Conservation (phyloP, 2,888 invertebrate species). For the Cactoblastis cactorum region DNA sequence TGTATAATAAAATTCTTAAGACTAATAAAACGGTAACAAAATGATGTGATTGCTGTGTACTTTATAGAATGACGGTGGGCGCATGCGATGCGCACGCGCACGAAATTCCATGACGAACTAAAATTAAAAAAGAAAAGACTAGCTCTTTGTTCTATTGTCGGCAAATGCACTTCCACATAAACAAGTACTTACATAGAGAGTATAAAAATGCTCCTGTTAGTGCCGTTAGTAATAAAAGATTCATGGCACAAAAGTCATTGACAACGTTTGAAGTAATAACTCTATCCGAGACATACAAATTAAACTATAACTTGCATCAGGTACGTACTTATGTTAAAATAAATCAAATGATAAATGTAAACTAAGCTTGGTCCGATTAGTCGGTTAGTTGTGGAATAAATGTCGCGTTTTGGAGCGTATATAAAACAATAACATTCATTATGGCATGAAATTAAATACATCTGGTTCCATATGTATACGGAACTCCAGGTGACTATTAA, state of each 20-base stretch:
- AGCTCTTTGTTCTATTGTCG: constrained; percentile 46
- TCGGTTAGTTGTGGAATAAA: constrained; percentile 51
- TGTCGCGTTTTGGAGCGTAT: constrained; percentile 14
- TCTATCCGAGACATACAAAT: constrained; percentile 46
- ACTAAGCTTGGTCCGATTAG: constrained; percentile 42
- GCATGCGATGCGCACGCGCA: not conserved
- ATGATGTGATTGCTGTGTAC: constrained; percentile 19
- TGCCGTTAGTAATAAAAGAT: constrained; percentile 35
- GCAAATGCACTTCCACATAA: constrained; percentile 31
- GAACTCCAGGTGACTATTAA: not conserved
- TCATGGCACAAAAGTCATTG: constrained; percentile 54
- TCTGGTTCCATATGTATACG: constrained; percentile 3
- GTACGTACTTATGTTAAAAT: constrained; percentile 58
- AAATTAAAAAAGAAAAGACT: constrained; percentile 44
- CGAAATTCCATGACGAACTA: constrained; percentile 28
- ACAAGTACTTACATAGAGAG: constrained; percentile 25
- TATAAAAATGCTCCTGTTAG: constrained; percentile 24
- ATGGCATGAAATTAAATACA: constrained; percentile 21
- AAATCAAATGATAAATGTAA: constrained; percentile 40
- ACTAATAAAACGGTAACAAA: constrained; percentile 55
- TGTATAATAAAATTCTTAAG: constrained; percentile 44
- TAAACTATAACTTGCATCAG: constrained; percentile 63
- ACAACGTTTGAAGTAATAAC: constrained; percentile 33
- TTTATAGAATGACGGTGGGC: constrained; percentile 5
- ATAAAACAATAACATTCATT: constrained; percentile 25